Conservation (phyloP, 2,797 vertebrate genomes). For the Tinamus major region DNA sequence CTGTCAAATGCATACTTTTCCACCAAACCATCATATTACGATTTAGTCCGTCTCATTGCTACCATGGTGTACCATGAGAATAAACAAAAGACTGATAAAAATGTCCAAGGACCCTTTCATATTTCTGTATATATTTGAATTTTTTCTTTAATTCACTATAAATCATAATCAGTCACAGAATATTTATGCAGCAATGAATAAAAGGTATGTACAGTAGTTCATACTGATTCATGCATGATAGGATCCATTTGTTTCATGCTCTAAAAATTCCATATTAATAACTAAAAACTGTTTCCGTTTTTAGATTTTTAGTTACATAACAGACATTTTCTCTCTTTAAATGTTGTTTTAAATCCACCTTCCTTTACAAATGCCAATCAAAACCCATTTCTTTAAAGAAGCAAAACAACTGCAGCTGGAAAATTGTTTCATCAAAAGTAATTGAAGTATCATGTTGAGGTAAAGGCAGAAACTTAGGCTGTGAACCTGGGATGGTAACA, state of each 20-base stretch:
- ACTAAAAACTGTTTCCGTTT: constrained; percentile 78
- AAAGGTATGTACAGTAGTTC: constrained; percentile 76
- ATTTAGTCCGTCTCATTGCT: not conserved
- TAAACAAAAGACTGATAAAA: not conserved
- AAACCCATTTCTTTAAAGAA: constrained; percentile 17
- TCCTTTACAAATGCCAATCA: constrained; percentile 62
- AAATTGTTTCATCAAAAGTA: constrained; percentile 33
- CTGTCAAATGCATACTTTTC: not conserved
- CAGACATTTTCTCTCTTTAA: constrained; percentile 65
- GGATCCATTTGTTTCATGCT: constrained; percentile 79
- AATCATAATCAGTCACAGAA: constrained; percentile 47
- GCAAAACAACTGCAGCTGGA: constrained; percentile 30
- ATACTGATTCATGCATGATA: constrained; percentile 76
- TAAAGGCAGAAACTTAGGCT: constrained; percentile 22
- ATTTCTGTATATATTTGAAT: constrained; percentile 5
- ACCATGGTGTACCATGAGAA: not conserved
- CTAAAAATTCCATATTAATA: constrained; percentile 80
- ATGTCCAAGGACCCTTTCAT: not conserved
- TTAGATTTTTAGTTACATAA: constrained; percentile 76
- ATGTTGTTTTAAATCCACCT: constrained; percentile 63
- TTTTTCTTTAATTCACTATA: constrained; percentile 47
- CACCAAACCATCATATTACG: not conserved
- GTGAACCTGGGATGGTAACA: not conserved
- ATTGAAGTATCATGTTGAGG: constrained; percentile 11
- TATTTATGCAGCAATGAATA: constrained; percentile 69